phyloP scores from a whole-genome alignment of 2,888 invertebrate genomes.

The Lobophora halterata region DNA sequence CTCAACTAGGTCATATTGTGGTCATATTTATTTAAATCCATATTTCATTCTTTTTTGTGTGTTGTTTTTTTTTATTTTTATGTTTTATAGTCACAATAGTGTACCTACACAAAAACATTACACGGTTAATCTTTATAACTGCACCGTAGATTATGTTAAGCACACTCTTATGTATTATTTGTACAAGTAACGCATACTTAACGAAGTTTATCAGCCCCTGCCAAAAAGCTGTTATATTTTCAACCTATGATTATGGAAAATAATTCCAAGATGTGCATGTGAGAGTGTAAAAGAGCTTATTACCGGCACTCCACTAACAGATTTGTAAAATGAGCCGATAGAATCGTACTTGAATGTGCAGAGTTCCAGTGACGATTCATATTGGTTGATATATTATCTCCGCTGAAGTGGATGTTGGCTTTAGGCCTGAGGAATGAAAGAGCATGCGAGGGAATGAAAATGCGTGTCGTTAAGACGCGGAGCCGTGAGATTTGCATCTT shows the following conservation, averaged over 20 bases:
- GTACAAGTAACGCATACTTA: conserved; percentile 57
- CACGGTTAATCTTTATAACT: conserved; percentile 48
- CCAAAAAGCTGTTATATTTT: conserved; percentile 76
- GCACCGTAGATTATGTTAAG: conserved; percentile 72
- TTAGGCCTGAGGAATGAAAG: too few relatives aligned
- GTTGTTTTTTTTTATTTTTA: too few relatives aligned
- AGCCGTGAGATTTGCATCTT: conserved; percentile 68
- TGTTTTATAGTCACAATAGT: too few relatives aligned
- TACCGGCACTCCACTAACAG: too few relatives aligned
- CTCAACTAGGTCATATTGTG: too few relatives aligned
- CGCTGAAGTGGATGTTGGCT: too few relatives aligned
- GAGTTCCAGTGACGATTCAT: too few relatives aligned
- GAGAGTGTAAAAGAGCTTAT: conserved; percentile 66
- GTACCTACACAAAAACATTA: conserved; percentile 39
- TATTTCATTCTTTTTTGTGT: too few relatives aligned
- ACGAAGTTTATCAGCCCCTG: conserved; percentile 63
- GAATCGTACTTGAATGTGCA: too few relatives aligned
- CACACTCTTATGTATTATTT: conserved; percentile 63
- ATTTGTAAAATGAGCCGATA: too few relatives aligned
- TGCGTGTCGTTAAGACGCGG: conserved; percentile 71
- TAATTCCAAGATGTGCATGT: conserved; percentile 63
- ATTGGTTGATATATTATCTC: too few relatives aligned
- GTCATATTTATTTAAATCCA: too few relatives aligned
- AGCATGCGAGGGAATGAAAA: conserved; percentile 60
- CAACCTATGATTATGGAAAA: conserved; percentile 80